phyloP scores from a whole-genome alignment of 2,797 vertebrate genomes.

The Rhinophrynus dorsalis region DNA sequence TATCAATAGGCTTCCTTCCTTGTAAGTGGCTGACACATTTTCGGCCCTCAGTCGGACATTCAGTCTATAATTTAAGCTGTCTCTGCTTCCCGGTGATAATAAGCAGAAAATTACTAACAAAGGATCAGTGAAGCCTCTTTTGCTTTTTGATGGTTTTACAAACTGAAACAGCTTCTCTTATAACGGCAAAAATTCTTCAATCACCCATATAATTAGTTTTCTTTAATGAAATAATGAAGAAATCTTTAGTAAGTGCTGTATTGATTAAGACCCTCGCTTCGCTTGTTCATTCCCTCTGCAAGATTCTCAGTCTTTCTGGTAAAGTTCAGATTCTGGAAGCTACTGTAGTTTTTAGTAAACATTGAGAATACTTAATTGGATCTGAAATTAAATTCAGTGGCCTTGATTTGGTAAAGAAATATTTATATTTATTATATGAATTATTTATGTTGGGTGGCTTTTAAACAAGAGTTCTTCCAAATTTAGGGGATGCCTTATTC shows the following conservation, averaged over 20 bases:
- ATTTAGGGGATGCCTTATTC: too few relatives aligned
- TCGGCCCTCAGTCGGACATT: not conserved
- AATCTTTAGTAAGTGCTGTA: not conserved
- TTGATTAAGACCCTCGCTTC: not conserved
- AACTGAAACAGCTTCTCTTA: not conserved
- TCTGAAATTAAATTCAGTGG: not conserved
- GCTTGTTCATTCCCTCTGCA: not conserved
- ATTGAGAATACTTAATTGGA: not conserved
- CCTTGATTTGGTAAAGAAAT: too few relatives aligned
- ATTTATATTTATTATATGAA: too few relatives aligned
- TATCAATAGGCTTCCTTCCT: not conserved
- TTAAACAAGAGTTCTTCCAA: too few relatives aligned
- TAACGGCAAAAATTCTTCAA: not conserved
- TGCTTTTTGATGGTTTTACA: constrained; percentile 4
- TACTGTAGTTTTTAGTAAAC: not conserved
- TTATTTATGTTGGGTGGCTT: too few relatives aligned
- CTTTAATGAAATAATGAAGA: constrained; percentile 10
- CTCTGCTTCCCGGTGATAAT: constrained; percentile 32
- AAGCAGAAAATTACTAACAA: not conserved
- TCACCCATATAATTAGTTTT: not conserved
- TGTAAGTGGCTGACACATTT: not conserved
- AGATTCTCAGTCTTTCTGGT: not conserved
- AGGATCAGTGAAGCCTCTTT: not conserved
- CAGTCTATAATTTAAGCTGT: constrained; percentile 1
- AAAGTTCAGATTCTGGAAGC: not conserved